Conservation (phyloP, 1,140 invertebrate genomes). For the Drosophila ficusphila region DNA sequence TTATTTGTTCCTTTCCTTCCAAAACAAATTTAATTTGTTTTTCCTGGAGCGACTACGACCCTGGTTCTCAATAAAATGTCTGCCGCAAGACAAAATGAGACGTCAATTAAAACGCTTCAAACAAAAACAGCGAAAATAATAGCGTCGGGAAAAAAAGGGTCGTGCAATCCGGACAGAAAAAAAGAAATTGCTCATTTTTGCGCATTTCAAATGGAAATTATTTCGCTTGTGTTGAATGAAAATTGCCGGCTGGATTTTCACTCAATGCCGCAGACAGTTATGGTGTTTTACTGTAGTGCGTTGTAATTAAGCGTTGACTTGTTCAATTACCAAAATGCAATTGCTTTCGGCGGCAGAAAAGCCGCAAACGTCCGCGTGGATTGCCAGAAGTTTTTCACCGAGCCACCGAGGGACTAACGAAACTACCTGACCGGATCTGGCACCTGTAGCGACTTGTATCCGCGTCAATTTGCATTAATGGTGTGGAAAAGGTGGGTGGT, state of each 20-base stretch:
- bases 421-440: slow-evolving; percentile 18
- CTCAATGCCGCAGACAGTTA: slow-evolving; percentile 63
- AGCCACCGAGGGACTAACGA: neutral
- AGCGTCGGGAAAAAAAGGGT: neutral
- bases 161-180: neutral
- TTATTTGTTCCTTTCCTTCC: too few relatives aligned
- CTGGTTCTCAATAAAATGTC: slow-evolving; percentile 3
- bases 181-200: slow-evolving; percentile 76
- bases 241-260: slow-evolving; percentile 18
- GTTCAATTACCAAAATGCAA: slow-evolving; percentile 81
- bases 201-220: slow-evolving; percentile 69
- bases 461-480: slow-evolving; percentile 47
- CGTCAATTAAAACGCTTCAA: slow-evolving; percentile 71
- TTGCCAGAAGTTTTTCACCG: slow-evolving; percentile 34
- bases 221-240: slow-evolving; percentile 30
- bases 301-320: slow-evolving; percentile 79
- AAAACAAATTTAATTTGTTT: too few relatives aligned
- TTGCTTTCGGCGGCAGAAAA: slow-evolving; percentile 63
- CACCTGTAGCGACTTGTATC: slow-evolving; percentile 39
- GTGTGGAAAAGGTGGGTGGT: neutral
- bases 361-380: slow-evolving; percentile 56
- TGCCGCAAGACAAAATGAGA: slow-evolving; percentile 54
- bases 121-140: slow-evolving; percentile 28
- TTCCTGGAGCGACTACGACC: neutral
- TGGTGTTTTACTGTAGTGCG: slow-evolving; percentile 65